These are phyloP conservation scores for Phengaris alcon DNA, from an alignment of 2,888 invertebrate genomes.

Conservation along the genomic window DNA sequence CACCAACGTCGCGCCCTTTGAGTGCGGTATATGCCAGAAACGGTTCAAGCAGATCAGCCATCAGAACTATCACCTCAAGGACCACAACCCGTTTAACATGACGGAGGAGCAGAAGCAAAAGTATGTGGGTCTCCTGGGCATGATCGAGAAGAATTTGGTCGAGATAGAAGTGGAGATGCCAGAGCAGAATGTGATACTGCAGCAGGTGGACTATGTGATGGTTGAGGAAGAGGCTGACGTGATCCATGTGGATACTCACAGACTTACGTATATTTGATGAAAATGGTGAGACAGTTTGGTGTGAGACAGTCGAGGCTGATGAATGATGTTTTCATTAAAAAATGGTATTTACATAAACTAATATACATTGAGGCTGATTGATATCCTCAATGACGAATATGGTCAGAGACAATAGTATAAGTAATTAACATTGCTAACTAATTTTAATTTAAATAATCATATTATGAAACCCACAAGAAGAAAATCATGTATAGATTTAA, in stretches of 20 bases:
- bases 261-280: conserved; percentile 2
- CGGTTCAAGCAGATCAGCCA: conserved; percentile 69
- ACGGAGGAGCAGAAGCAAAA: conserved; percentile 53
- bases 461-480: too few relatives aligned
- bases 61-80: conserved; percentile 65
- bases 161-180: conserved; percentile 30
- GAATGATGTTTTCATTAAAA: too few relatives aligned
- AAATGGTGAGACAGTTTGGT: not conserved
- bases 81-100: conserved; percentile 57
- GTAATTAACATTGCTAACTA: too few relatives aligned
- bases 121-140: conserved; percentile 49
- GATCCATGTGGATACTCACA: not conserved
- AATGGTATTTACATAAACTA: too few relatives aligned
- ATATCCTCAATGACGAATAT: too few relatives aligned
- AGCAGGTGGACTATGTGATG: conserved; percentile 1
- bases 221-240: not conserved
- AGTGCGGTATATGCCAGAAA: conserved; percentile 63
- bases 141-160: conserved; percentile 40
- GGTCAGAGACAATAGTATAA: too few relatives aligned
- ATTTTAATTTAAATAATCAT: too few relatives aligned
- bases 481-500: too few relatives aligned
- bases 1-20: conserved; percentile 67
- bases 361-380: too few relatives aligned
- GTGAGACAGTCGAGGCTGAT: not conserved
- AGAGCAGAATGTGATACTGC: not conserved